phyloP scores from a whole-genome alignment of 1,140 invertebrate genomes.

The Neodiprion pinetum region DNA sequence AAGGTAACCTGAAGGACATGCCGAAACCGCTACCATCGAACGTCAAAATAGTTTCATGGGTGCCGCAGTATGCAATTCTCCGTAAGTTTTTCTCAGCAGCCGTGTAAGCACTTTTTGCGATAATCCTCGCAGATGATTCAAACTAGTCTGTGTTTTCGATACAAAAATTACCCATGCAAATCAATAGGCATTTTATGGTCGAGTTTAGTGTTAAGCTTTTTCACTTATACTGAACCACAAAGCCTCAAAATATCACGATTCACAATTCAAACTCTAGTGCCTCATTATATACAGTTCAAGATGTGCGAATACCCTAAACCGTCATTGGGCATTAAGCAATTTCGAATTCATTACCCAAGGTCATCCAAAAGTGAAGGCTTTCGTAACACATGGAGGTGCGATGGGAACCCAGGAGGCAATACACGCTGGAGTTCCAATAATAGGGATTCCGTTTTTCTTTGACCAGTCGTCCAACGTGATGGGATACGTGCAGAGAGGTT shows the following conservation, averaged over 20 bases:
- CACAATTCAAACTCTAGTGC: no score
- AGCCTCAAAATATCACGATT: no score
- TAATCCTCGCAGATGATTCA: no score
- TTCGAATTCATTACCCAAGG: neutral
- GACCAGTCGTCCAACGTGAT: constrained; percentile 51
- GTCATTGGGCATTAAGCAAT: no score
- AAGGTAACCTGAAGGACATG: constrained; percentile 36
- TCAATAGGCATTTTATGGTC: no score
- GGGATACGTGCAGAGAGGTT: constrained; percentile 25
- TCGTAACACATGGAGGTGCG: constrained; percentile 60
- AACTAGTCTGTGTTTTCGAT: no score
- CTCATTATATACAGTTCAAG: no score
- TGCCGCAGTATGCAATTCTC: constrained; percentile 70
- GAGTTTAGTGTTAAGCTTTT: no score
- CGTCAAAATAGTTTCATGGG: constrained; percentile 67
- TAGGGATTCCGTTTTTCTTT: constrained; percentile 56
- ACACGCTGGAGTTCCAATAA: constrained; percentile 57
- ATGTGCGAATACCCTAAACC: no score
- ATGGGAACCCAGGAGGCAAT: constrained; percentile 58
- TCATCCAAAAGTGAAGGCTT: constrained; percentile 43
- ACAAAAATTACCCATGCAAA: no score
- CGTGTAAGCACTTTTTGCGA: no score
- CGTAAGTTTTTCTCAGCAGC: constrained; percentile 49
- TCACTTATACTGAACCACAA: no score
- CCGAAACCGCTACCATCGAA: constrained; percentile 63